Evolutionary conservation across 2,797 vertebrate species (phyloP).

Genomic region (Threskiornis aethiopicus): DNA sequence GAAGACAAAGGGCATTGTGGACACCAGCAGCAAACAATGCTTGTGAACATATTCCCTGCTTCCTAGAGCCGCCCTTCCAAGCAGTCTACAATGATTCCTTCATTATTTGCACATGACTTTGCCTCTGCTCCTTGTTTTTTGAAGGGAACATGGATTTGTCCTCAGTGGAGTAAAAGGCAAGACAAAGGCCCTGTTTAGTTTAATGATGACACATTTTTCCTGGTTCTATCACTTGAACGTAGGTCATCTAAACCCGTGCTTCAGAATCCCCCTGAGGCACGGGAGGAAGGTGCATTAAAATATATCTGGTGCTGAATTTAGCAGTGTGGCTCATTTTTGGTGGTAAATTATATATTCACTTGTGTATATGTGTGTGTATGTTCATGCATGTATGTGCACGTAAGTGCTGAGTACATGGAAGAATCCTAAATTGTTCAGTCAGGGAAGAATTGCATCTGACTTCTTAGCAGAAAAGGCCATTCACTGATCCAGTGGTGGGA

Average conservation of each 20-base stretch:
- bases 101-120: neutral
- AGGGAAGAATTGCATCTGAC: neutral
- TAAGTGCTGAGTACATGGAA: neutral
- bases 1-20: conserved; percentile 30
- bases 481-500: neutral
- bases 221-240: neutral
- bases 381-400: neutral
- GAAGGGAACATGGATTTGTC: neutral
- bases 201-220: neutral
- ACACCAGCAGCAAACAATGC: conserved; percentile 23
- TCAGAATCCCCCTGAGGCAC: neutral
- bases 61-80: neutral
- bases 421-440: neutral
- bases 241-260: neutral
- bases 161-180: neutral
- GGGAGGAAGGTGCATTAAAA: neutral
- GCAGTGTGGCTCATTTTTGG: neutral
- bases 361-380: neutral
- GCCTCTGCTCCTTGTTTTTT: conserved; percentile 4
- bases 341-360: neutral
- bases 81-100: neutral
- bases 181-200: conserved; percentile 5
- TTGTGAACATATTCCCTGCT: neutral
- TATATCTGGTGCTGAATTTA: conserved; percentile 9
- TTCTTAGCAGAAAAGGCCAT: neutral